Conservation (phyloP, 2,113 vertebrate species). For the Poicephalus meyeri region DNA sequence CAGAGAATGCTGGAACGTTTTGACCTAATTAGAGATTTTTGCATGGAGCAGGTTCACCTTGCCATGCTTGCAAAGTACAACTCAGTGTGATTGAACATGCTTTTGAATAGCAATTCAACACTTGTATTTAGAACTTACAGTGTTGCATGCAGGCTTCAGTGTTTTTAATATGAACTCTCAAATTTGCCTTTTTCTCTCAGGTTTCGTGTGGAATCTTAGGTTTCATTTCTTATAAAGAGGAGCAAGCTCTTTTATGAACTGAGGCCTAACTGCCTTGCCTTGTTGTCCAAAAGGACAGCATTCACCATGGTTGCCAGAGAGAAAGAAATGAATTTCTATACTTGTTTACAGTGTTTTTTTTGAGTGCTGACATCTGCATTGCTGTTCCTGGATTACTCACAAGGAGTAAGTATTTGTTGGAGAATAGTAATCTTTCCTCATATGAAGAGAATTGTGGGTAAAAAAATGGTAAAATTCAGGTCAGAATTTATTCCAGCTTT, state of each 20-base stretch:
- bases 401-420: not conserved
- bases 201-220: not conserved
- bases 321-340: not conserved
- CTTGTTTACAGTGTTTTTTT: not conserved
- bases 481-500: not conserved
- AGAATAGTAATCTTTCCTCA: not conserved
- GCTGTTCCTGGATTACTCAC: not conserved
- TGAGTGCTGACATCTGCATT: not conserved
- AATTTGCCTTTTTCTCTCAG: not conserved
- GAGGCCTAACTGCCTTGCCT: not conserved
- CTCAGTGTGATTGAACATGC: fast-evolving
- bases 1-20: not conserved
- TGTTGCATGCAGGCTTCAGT: not conserved
- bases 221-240: not conserved
- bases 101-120: not conserved
- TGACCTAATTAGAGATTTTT: not conserved
- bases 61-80: not conserved
- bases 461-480: not conserved
- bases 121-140: not conserved
- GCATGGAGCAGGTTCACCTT: not conserved
- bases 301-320: not conserved
- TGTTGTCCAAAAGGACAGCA: not conserved
- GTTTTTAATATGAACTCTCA: not conserved
- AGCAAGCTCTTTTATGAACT: not conserved
- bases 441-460: not conserved